Percentiles rank a stretch among this genome's conserved stretches.
Evolutionary conservation across 2,888 invertebrate genomes (phyloP).

Genomic region (Drosophila mayaguana): DNA sequence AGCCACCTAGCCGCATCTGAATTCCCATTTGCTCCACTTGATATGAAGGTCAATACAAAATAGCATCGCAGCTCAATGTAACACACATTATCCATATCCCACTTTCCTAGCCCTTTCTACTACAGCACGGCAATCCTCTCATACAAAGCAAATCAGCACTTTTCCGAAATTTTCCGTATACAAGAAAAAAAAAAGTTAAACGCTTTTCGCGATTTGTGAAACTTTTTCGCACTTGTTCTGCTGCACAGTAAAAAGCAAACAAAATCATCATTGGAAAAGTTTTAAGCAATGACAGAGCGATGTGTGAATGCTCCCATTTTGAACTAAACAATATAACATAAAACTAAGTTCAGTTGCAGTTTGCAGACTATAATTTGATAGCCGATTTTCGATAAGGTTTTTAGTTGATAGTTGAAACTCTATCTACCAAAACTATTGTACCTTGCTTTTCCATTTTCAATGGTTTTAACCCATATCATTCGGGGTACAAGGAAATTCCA

Average conservation of each 20-base stretch:
- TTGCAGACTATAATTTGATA: too few species aligned
- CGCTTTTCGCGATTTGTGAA: conserved; percentile 39
- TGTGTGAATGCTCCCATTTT: background rate
- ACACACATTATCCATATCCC: conserved; percentile 27
- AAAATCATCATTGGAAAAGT: conserved; percentile 17
- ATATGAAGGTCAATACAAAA: conserved; percentile 49
- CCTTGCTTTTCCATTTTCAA: too few species aligned
- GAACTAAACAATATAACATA: too few species aligned
- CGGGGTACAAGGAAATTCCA: too few species aligned
- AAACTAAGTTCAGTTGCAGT: too few species aligned
- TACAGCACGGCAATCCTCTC: background rate
- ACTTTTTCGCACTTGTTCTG: conserved; percentile 35
- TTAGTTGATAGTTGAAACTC: too few species aligned
- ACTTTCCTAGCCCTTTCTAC: background rate
- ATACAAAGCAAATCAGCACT: too few species aligned
- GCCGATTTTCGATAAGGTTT: too few species aligned
- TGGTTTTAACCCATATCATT: too few species aligned
- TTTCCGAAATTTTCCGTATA: too few species aligned
- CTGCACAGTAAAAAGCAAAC: conserved; percentile 1
- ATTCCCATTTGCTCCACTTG: background rate
- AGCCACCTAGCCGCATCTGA: conserved; percentile 13
- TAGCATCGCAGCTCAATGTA: conserved; percentile 34
- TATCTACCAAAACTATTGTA: too few species aligned
- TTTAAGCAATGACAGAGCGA: background rate
- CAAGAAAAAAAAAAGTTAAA: conserved; percentile 17